A percentile compares a stretch with the other conserved stretches of the same genome.
phyloP scores from a whole-genome alignment of 1,140 invertebrate species.

The Psilanteris sp. region DNA sequence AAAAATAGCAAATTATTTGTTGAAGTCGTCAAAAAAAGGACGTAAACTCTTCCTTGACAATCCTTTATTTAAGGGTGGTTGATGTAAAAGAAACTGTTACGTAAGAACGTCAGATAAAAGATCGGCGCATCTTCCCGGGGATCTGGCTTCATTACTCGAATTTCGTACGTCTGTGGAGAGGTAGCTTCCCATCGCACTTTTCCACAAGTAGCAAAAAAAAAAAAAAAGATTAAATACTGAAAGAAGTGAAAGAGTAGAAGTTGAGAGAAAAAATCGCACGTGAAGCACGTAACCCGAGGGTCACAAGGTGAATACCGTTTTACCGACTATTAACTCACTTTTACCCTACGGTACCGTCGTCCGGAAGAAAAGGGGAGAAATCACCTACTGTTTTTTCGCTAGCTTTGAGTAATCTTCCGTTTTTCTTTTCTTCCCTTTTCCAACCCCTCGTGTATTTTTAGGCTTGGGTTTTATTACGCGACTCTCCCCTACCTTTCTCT shows the following conservation, averaged over 20 bases:
- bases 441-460: slow-evolving; percentile 59
- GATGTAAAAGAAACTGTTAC: slow-evolving; percentile 22
- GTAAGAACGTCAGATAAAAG: slow-evolving; percentile 42
- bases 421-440: slow-evolving; percentile 31
- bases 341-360: slow-evolving; percentile 74
- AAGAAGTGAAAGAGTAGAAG: slow-evolving; percentile 30
- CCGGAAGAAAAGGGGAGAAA: slow-evolving; percentile 53
- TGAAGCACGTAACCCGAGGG: slow-evolving; percentile 60
- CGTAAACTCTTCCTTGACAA: slow-evolving; percentile 11
- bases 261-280: slow-evolving; percentile 48
- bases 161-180: slow-evolving; percentile 46
- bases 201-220: slow-evolving; percentile 55
- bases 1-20: too few species aligned
- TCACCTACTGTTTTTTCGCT: slow-evolving; percentile 66
- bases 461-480: slow-evolving; percentile 38
- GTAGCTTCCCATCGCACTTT: slow-evolving; percentile 52
- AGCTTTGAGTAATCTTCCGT: slow-evolving; percentile 46
- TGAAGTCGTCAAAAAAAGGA: slow-evolving; percentile 3
- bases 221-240: slow-evolving; percentile 46
- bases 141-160: slow-evolving; percentile 43
- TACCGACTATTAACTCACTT: slow-evolving; percentile 81
- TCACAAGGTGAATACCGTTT: slow-evolving; percentile 78
- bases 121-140: slow-evolving; percentile 43
- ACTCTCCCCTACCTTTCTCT: slow-evolving; percentile 39
- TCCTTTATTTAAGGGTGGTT: slow-evolving; percentile 8